Base-by-base conservation (phyloP, 2,797 vertebrate species). In the Rallus crepitans region DNA sequence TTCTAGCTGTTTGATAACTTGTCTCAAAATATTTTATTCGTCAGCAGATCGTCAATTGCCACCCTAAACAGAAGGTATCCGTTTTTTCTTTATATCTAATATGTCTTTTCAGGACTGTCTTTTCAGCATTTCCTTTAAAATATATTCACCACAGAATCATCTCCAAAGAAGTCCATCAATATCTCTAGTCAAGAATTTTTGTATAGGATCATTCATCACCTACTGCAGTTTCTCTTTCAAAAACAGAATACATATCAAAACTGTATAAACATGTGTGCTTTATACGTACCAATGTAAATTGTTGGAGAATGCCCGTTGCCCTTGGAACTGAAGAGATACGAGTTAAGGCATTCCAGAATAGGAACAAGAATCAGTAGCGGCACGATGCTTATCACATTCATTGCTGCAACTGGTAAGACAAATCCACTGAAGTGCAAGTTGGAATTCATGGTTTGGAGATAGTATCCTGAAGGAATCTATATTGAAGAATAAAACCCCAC, bases 371-470 rank as follows among this genome's bases (percentile, higher is more conserved):
- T 94, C 94, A 99, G 97, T 14, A 99, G 93, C 1, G 99, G 99
- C 5, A 99, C 92, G 6, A 98, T 99, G 95, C 98, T 99, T 94
- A 99, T 97, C 76, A 99, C 98, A 24, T 99, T 99, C 97, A 98
- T 98, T 21, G 98, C 97, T 53, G 98, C 98, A 15, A 99, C 98
- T 25, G 99, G 99, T 95, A 99, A 95, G 80, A 99, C 97, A 89
- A 98, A 97, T 57, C 98, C 98, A 45, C 95, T 95, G 69, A 97
- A 94, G 73, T 97, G 97, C 90, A 98, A 84, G 93, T 96, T 98
- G 82, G 99, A 99, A 94, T 99, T 98, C 99, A 99, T 99, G 7
- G 98, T 98, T 97, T 99, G 99, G 52, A 99, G 98, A 95, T 99
- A 99, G 97, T 99, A 99, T 84, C 99, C 98, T 28, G 99, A 99